Conservation (phyloP, 2,888 invertebrate species). For the Matsumyia berberina region DNA sequence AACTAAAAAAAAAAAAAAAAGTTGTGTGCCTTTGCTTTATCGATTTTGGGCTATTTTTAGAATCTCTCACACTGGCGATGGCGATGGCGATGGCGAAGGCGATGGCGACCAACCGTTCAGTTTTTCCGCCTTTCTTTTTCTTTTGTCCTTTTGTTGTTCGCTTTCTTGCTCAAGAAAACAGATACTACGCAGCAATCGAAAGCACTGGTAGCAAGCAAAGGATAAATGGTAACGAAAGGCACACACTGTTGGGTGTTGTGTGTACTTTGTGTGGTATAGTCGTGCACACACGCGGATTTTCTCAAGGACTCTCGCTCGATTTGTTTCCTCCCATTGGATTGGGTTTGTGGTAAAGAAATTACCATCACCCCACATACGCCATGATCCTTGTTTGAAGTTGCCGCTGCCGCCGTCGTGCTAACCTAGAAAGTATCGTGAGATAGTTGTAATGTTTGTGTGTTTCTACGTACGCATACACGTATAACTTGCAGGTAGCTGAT, state of each 20-base stretch:
- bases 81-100: no score
- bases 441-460: no score
- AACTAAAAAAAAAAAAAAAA: conserved; percentile 61
- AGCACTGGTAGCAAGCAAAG: conserved; percentile 20
- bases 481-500: conserved; percentile 43
- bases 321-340: conserved; percentile 1
- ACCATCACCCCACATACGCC: conserved; percentile 1
- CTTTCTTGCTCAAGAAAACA: conserved; percentile 17
- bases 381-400: conserved; percentile 39
- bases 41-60: conserved; percentile 72
- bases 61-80: conserved; percentile 48
- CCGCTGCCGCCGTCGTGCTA: not conserved
- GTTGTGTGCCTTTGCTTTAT: conserved; percentile 61
- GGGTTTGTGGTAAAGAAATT: conserved; percentile 50
- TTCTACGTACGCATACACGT: conserved; percentile 10
- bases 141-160: conserved; percentile 24
- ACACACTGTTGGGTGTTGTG: conserved; percentile 7
- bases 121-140: conserved; percentile 30
- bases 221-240: conserved; percentile 25
- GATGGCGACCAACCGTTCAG: conserved; percentile 22
- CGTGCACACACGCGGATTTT: conserved; percentile 35
- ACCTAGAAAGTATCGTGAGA: conserved; percentile 9
- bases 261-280: no score
- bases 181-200: conserved; percentile 45
- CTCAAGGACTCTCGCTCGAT: conserved; percentile 54